phyloP scores from a whole-genome alignment of 2,797 vertebrate genomes.

The Bradypodion pumilum region DNA sequence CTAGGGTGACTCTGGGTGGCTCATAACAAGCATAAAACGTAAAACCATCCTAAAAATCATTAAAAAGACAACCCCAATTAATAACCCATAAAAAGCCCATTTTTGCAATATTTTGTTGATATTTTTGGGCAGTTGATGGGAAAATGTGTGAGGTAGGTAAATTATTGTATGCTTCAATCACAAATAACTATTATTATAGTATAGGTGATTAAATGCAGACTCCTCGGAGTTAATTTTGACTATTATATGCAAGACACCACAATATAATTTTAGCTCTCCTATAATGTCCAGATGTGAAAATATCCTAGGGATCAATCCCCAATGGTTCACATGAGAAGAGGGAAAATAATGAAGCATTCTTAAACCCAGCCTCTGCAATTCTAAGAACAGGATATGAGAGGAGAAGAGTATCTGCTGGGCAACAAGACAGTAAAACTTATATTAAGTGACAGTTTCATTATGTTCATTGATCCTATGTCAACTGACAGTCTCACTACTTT shows the following conservation, averaged over 20 bases:
- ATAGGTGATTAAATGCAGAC: background rate
- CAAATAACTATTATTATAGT: background rate
- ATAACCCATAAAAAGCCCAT: too few species aligned
- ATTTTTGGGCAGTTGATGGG: background rate
- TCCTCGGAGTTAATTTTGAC: background rate
- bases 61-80: too few species aligned
- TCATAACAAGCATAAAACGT: too few species aligned
- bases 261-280: background rate
- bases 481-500: constrained; percentile 27
- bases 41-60: too few species aligned
- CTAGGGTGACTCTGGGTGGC: too few species aligned
- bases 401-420: background rate
- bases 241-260: background rate
- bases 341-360: background rate
- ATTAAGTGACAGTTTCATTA: constrained; percentile 37
- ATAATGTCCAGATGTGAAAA: background rate
- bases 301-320: background rate
- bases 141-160: background rate
- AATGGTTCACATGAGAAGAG: background rate
- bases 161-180: background rate
- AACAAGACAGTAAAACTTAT: constrained; percentile 16
- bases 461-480: constrained; percentile 28
- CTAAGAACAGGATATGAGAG: background rate
- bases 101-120: background rate
- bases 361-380: constrained; percentile 1